phyloP scores from a whole-genome alignment of 2,888 invertebrate species.

The Diogma glabrata region DNA sequence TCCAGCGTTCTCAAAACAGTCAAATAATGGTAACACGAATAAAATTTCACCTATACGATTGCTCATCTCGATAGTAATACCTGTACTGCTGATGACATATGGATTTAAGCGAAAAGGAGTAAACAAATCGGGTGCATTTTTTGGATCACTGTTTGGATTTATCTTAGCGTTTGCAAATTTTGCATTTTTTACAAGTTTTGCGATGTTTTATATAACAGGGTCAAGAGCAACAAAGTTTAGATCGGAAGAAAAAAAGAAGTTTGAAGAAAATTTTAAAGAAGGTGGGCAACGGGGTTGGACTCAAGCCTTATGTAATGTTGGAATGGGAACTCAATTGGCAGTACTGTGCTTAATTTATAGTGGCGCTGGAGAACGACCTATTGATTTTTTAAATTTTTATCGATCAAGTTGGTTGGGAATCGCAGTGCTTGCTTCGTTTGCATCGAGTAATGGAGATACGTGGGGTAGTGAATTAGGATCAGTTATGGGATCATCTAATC shows the following conservation, averaged over 20 bases:
- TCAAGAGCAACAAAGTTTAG: conserved; percentile 73
- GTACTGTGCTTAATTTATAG: conserved; percentile 67
- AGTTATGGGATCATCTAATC: conserved; percentile 54
- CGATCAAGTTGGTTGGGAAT: conserved; percentile 73
- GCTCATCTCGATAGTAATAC: conserved; percentile 36
- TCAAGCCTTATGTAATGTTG: conserved; percentile 79
- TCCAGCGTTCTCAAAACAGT: conserved; percentile 50
- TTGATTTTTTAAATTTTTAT: conserved; percentile 65
- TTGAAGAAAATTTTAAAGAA: conserved; percentile 71
- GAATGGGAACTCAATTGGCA: conserved; percentile 71
- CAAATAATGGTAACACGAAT: conserved; percentile 41
- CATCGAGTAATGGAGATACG: conserved; percentile 79
- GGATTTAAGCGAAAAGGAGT: conserved; percentile 58
- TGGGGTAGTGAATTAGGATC: conserved; percentile 84
- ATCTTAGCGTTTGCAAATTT: conserved; percentile 65
- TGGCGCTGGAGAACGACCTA: conserved; percentile 63
- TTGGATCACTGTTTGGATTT: conserved; percentile 63
- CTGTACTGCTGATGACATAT: conserved; percentile 51
- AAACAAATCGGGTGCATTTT: conserved; percentile 54
- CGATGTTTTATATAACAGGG: conserved; percentile 67
- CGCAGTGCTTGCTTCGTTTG: conserved; percentile 63
- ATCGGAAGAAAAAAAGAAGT: conserved; percentile 47
- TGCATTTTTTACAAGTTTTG: conserved; percentile 58
- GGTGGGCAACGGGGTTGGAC: conserved; percentile 82
- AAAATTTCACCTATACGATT: conserved; percentile 35